phyloP scores from a whole-genome alignment of 2,797 vertebrate genomes.

The Amphiprion clarkii region DNA sequence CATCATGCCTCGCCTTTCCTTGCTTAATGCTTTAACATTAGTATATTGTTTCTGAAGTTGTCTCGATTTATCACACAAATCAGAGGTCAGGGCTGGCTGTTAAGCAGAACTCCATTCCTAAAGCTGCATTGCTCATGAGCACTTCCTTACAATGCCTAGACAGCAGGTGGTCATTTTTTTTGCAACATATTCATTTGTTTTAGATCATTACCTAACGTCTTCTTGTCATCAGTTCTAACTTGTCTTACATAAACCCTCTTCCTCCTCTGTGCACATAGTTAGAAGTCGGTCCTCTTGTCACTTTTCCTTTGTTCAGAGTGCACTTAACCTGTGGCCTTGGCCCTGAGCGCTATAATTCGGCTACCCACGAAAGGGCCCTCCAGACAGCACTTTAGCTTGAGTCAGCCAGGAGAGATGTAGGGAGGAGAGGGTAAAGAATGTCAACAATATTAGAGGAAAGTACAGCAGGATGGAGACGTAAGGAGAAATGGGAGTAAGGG shows the following conservation, averaged over 20 bases:
- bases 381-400: constrained; percentile 66
- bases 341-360: constrained; percentile 61
- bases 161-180: constrained; percentile 14
- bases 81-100: neutral
- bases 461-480: constrained; percentile 56
- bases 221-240: constrained; percentile 8
- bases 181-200: constrained; percentile 19
- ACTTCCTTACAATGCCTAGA: neutral
- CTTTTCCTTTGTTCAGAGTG: constrained; percentile 61
- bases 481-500: constrained; percentile 32
- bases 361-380: constrained; percentile 65
- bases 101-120: neutral
- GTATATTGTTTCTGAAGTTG: neutral
- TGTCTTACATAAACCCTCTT: constrained; percentile 49
- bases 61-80: neutral
- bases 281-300: constrained; percentile 43
- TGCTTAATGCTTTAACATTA: too few relatives aligned
- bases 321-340: constrained; percentile 70
- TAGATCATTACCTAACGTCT: constrained; percentile 19
- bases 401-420: constrained; percentile 57
- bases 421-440: constrained; percentile 65
- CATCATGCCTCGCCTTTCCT: too few relatives aligned
- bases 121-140: neutral
- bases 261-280: constrained; percentile 26
- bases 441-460: constrained; percentile 70